Evolutionary conservation across 2,797 vertebrate species (phyloP).

Genomic region (Alcedo atthis): DNA sequence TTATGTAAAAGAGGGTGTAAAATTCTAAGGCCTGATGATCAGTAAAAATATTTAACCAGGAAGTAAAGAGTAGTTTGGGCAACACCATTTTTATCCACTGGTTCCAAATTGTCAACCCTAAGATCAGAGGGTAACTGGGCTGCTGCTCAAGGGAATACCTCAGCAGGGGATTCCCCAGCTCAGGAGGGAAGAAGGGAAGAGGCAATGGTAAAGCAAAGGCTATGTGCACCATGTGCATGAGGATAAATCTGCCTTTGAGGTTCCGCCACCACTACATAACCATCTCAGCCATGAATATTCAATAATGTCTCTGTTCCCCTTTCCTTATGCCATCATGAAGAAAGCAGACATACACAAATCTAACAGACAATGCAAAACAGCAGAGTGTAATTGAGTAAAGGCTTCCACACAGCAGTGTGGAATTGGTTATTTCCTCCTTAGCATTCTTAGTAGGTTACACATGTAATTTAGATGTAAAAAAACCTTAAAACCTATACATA

Average conservation of each 20-base stretch:
- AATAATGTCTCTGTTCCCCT: slow-evolving; percentile 1
- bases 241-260: slow-evolving; percentile 15
- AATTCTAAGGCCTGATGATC: background rate
- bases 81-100: background rate
- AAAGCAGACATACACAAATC: slow-evolving; percentile 39
- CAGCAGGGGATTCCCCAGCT: slow-evolving; percentile 3
- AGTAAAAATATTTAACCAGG: background rate
- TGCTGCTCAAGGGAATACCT: slow-evolving; percentile 16
- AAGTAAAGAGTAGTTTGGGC: background rate
- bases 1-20: background rate
- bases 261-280: background rate
- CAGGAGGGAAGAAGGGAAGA: background rate
- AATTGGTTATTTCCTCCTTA: slow-evolving; percentile 9
- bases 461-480: slow-evolving; percentile 40
- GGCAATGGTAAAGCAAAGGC: background rate
- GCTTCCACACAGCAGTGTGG: background rate
- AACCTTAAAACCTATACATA: background rate
- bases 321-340: background rate
- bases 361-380: slow-evolving; percentile 26
- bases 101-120: slow-evolving; percentile 7
- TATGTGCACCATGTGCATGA: background rate
- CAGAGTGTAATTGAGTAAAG: slow-evolving; percentile 27
- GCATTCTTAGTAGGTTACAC: slow-evolving; percentile 16
- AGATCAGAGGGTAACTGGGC: background rate
- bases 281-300: slow-evolving; percentile 38